phyloP scores from a whole-genome alignment of 2,113 vertebrate genomes.

The Morone chrysops region DNA sequence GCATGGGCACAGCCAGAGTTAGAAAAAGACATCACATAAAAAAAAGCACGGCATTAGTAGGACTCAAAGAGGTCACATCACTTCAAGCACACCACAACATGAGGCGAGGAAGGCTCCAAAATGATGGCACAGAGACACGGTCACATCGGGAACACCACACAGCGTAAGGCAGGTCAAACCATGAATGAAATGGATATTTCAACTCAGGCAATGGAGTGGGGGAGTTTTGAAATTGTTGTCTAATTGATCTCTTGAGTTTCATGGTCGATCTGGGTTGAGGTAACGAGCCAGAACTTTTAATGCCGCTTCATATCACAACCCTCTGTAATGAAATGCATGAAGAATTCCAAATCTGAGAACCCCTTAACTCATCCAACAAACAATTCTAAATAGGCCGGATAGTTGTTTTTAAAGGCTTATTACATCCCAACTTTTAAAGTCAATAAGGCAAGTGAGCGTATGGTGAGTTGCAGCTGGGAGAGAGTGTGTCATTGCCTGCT shows the following conservation, averaged over 20 bases:
- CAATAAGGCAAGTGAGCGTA: neutral
- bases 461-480: constrained; percentile 23
- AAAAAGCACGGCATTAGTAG: constrained; percentile 78
- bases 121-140: constrained; percentile 69
- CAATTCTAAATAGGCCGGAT: neutral
- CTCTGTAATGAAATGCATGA: constrained; percentile 13
- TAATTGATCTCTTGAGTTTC: constrained; percentile 25
- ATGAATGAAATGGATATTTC: constrained; percentile 55
- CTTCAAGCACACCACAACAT: constrained; percentile 85
- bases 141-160: constrained; percentile 61
- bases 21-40: constrained; percentile 77
- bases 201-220: constrained; percentile 13
- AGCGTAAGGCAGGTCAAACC: constrained; percentile 56
- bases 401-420: constrained; percentile 6
- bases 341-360: neutral
- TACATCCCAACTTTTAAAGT: neutral
- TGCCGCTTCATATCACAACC: constrained; percentile 8
- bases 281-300: constrained; percentile 25
- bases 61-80: constrained; percentile 67
- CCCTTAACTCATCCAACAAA: neutral
- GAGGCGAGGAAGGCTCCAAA: constrained; percentile 47
- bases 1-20: constrained; percentile 74
- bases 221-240: neutral
- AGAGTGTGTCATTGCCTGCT: constrained; percentile 34
- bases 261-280: constrained; percentile 26